Evolutionary conservation across 1,140 invertebrate genomes (phyloP).

Genomic region (Ceratosolen solmsi): DNA sequence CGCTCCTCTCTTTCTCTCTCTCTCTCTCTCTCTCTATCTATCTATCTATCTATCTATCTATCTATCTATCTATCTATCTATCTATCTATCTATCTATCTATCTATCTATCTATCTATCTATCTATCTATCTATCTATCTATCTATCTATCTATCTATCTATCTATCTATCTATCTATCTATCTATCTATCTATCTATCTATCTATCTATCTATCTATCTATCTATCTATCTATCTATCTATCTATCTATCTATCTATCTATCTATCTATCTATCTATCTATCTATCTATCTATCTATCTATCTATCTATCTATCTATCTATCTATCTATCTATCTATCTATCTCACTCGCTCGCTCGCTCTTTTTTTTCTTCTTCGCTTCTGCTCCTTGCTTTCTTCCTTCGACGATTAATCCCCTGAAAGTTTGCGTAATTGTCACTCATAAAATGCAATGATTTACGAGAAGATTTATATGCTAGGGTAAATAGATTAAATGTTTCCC

Average conservation of each 20-base stretch:
- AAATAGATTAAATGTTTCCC: slow-evolving; percentile 45
- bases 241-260: background rate
- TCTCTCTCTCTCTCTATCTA: background rate
- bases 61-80: background rate
- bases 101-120: background rate
- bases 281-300: background rate
- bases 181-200: background rate
- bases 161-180: background rate
- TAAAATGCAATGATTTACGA: slow-evolving; percentile 48
- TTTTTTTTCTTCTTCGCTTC: background rate
- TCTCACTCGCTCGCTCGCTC: background rate
- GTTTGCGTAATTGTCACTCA: slow-evolving; percentile 44
- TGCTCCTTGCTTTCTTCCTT: slow-evolving; percentile 11
- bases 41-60: background rate
- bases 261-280: background rate
- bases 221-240: background rate
- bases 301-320: background rate
- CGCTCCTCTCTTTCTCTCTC: background rate
- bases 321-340: background rate
- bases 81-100: background rate
- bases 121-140: background rate
- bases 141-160: background rate
- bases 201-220: background rate
- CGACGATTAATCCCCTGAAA: slow-evolving; percentile 49
- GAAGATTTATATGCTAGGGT: slow-evolving; percentile 29